phyloP scores from a whole-genome alignment of 2,113 vertebrate genomes.

The Phyllostomus discolor region DNA sequence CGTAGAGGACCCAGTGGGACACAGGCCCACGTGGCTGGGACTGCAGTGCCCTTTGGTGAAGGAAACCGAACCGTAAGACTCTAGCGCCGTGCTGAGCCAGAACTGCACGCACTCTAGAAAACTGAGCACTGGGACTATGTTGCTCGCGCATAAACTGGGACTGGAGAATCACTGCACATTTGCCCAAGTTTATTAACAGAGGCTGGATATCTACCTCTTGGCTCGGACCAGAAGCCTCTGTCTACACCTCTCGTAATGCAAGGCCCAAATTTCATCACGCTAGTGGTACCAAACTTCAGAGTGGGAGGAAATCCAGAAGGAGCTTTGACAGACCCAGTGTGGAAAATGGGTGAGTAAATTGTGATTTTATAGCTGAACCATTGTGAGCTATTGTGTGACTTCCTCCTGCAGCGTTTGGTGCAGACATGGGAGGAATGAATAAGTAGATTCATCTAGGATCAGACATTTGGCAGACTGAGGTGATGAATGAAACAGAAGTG shows the following conservation, averaged over 20 bases:
- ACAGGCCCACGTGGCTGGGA: neutral
- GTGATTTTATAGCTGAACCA: neutral
- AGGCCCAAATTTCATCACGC: neutral
- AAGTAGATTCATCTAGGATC: neutral
- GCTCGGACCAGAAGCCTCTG: neutral
- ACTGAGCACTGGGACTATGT: neutral
- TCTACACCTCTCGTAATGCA: neutral
- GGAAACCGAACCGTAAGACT: neutral
- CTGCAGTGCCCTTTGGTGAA: neutral
- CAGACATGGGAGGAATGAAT: neutral
- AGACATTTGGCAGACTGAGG: neutral
- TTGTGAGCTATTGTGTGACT: neutral
- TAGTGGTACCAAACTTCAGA: neutral
- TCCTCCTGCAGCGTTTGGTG: neutral
- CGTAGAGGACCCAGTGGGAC: neutral
- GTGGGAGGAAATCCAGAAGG: neutral
- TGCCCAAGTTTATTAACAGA: neutral
- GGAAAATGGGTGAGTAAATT: neutral
- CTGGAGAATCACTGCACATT: neutral
- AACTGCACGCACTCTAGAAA: neutral
- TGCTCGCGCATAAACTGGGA: neutral
- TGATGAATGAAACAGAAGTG: constrained; percentile 34
- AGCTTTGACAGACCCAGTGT: neutral
- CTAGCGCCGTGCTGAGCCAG: neutral
- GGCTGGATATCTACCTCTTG: neutral